A percentile compares a stretch with the other conserved stretches of the same genome.
These are phyloP conservation scores for Ophiodon elongatus DNA, from an alignment of 2,113 vertebrate species.

Conservation along the genomic window DNA sequence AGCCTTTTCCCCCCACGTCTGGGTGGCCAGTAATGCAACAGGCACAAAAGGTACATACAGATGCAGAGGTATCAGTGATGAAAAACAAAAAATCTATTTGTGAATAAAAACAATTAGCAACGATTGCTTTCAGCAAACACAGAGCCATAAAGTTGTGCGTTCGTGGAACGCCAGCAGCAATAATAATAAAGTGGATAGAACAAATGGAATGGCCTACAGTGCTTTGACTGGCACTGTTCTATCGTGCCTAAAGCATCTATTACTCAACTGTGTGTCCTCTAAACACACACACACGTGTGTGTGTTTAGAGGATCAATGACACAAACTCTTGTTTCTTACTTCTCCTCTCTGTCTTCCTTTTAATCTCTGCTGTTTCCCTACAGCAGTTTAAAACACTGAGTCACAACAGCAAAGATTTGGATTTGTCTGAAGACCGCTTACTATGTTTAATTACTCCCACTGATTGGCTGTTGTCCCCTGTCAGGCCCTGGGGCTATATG, in stretches of 20 bases:
- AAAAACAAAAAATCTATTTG: background rate
- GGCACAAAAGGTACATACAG: constrained; percentile 15
- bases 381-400: constrained; percentile 18
- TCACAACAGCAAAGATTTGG: constrained; percentile 28
- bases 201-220: constrained; percentile 22
- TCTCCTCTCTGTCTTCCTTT: background rate
- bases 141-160: background rate
- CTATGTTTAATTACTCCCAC: constrained; percentile 50
- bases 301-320: background rate
- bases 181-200: constrained; percentile 22
- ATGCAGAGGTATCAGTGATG: background rate
- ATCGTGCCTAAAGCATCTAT: constrained; percentile 6
- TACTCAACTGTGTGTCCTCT: background rate
- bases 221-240: constrained; percentile 1
- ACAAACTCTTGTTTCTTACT: background rate
- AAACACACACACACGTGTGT: no score
- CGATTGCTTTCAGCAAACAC: constrained; percentile 31
- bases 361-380: background rate
- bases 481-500: constrained; percentile 16
- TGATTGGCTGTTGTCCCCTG: constrained; percentile 38
- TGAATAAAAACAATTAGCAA: constrained; percentile 38
- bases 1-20: background rate
- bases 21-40: constrained; percentile 30
- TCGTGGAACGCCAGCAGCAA: constrained; percentile 2
- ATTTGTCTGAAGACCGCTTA: constrained; percentile 32